Base-by-base conservation (phyloP, 2,797 vertebrate species). In the Etheostoma perlongum region DNA sequence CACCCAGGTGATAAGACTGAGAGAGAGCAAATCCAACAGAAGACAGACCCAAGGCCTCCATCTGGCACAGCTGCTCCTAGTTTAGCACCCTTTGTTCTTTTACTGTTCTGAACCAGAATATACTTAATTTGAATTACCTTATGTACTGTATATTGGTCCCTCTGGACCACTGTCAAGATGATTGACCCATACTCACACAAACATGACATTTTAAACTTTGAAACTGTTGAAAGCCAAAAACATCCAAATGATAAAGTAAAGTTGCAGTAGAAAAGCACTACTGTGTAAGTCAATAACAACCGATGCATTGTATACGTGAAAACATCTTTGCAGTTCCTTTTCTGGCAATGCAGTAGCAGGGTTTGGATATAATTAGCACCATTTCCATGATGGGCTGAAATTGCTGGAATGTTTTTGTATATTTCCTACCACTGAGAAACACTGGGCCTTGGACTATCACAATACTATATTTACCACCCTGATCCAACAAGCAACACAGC, bases 1-100 rank as follows among this genome's bases (percentile, higher is more conserved):
- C 90, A 92, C 81, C 48, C 97, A 97, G 97, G 94, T 97, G 96
- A 82, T 68, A n/a, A 80, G 72, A 63, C 84, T 53, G 49, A 67
- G 67, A 76, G 78, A 82, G 74, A 83, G 66, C 42, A 76, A 81
- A 77, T 85, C 74, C 74, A 87, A 86, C 79, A 85, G 53, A 71
- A 60, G 47, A 74, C 64, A 82, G 73, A 75, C 85, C 77, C 33
- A 12, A 60, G 48, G 72, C 58, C 74, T 86, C 83, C 75, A 76
- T 82, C 67, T 81, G 76, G 74, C 63, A 76, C 88, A 89, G 87
- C 81, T 90, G 83, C 47, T 89, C 60, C 44, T 19, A 25, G 68
- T 63, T 78, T 49, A 64, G 18, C 58, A 25, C 30, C 64, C 8
- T 76, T 72, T 74, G 47, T 76, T 79, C 51, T 49, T 53, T 58